Conservation (phyloP, 64 coral and sea anemone genomes). For the Pocillopora damicornis region DNA sequence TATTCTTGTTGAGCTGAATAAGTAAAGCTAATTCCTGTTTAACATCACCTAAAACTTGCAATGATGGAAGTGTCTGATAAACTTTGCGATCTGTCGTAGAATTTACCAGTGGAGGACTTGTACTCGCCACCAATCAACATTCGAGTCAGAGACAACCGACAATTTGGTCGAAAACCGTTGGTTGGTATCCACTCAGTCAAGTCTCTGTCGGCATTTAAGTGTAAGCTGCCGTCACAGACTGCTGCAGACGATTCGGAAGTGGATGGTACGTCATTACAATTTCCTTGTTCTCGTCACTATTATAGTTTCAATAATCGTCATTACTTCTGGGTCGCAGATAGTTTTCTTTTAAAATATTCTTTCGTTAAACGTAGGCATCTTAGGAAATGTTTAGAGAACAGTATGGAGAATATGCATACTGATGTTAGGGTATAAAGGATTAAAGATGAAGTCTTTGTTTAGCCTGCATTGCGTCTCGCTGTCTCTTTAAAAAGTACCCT, state of each 20-base stretch:
- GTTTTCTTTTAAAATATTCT: too few relatives aligned
- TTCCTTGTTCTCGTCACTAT: background rate
- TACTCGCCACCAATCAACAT: constrained; percentile 93
- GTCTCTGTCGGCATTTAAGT: constrained; percentile 52
- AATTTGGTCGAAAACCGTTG: constrained; percentile 80
- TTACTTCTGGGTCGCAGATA: background rate
- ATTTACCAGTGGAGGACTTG: constrained; percentile 74
- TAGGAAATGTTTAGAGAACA: background rate
- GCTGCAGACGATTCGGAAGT: constrained; percentile 23
- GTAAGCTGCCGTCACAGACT: constrained; percentile 38
- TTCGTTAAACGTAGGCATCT: too few relatives aligned
- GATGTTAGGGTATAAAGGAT: too few relatives aligned
- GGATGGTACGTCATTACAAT: background rate
- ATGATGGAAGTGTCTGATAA: background rate
- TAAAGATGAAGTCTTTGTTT: too few relatives aligned
- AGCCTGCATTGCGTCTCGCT: too few relatives aligned
- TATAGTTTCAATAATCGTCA: background rate
- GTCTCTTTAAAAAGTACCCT: background rate
- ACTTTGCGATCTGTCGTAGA: constrained; percentile 30
- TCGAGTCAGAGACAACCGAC: constrained; percentile 76
- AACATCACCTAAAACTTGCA: too few relatives aligned
- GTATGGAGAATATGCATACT: too few relatives aligned
- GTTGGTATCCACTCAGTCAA: constrained; percentile 84
- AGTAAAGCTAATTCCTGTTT: background rate
- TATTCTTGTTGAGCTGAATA: background rate